Base-by-base conservation (phyloP, 2,888 invertebrate genomes). In the Muschampia staudingeri region DNA sequence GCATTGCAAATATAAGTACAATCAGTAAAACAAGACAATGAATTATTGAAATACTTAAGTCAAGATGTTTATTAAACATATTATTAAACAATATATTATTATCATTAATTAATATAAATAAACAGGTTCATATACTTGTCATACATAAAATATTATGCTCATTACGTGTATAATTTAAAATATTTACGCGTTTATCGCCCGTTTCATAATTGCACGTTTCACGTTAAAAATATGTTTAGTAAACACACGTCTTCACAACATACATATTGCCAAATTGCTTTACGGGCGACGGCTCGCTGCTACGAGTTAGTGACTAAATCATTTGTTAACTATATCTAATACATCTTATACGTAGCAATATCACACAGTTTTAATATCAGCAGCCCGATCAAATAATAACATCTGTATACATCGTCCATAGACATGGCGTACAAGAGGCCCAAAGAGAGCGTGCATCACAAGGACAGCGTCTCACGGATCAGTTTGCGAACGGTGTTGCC, bases 401-500 rank as follows among this genome's bases (percentile, higher is more conserved):
- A 87, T 85, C 80, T 83, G 81, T 83, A 52, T n/a, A 81, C 56
- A 72, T 75, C 81, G 56, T 84, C 78, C 72, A 73, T 77, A 65
- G 76, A 56, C 80, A 83, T 76, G 72, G 83, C 83, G 72, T 61
- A 82, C 65, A 81, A 83, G 81, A 86, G 85, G 77, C 82, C 84
- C 40, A 86, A 78, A 44, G 72, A 89, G 87, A 90, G 83, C 80
- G 86, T 87, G 87, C 91, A 97, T 98, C 98, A 98, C 97, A 98
- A 98, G 86, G 98, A 97, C 87, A 99, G 97, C 25, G 99, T 99
- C 94, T 99, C 99, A 91, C 98, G 98, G 87, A 99, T 98, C 83
- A 99, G 97, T 94, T 99, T 99, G 91, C 99, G 98, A 97, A 99
- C 98, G 7, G 99, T 98, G 91, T 98, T 98, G 73, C 99, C 98